Base-by-base conservation (phyloP, 2,888 invertebrate species). In the Ormyrus labotus region DNA sequence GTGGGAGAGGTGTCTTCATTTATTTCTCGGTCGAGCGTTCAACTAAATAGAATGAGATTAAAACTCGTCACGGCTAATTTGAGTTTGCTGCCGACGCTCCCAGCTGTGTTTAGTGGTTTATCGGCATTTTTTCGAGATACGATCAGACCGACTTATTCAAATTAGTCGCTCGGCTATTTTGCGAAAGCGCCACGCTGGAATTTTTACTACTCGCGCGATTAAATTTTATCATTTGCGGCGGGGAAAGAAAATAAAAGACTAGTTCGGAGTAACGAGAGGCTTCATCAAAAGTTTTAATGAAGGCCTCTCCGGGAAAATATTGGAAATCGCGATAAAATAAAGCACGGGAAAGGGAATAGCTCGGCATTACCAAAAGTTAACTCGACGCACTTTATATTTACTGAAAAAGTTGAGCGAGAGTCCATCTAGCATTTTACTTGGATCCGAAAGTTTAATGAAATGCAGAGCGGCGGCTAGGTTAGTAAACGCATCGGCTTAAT, bases 1-100 rank as follows among this genome's bases (percentile, higher is more conserved):
- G 50, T 8, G 34, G 8, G 9, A 19, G 51, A 67, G 67, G 75
- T 51, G 47, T 53, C 75, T 68, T 68, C 75, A 53, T 76, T 60
- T 76, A 69, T 69, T 76, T 58, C 61, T n/a, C n/a, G 6, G 45
- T 13, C 19, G 19, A n/a, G 10, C 55, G 53, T 64, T 64, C 50
- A 67, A 58, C 48, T 67, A 58, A 67, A 67, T 71, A 57, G 50
- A 61, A 77, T 77, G 69, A 57, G 57, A 77, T 70, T 63, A 63
- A n/a, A 77, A 64, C 34, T 55, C 63, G 55, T 9, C 45, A 2
- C 45, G 47, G 45, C 68, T 76, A 76, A 77, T 64, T 77, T 75
- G 74, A 34, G 8, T 57, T 10, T 57, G 45, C 45, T 6, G 13
- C 47, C 10, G 34, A 19, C 19, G 5, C 61, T 51, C 47, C 47